Evolutionary conservation across 2,888 invertebrate species (phyloP).

Genomic region (Tipula unca): DNA sequence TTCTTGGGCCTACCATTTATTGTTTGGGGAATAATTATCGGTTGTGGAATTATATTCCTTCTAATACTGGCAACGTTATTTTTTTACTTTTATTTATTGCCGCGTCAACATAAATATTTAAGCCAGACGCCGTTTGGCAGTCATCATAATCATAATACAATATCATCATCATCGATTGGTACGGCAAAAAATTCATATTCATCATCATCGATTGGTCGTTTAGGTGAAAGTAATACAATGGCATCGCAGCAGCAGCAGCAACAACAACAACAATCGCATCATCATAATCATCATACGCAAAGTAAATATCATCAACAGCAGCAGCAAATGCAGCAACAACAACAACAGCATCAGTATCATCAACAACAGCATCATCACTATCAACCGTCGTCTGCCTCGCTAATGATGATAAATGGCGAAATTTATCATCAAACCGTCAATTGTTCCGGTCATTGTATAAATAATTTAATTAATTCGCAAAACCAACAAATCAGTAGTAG

Average conservation of each 20-base stretch:
- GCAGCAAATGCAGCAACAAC: background rate
- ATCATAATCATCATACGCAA: background rate
- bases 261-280: background rate
- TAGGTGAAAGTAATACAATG: slow-evolving; percentile 17
- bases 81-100: slow-evolving; percentile 28
- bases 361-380: background rate
- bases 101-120: slow-evolving; percentile 22
- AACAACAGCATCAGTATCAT: background rate
- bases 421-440: slow-evolving; percentile 18
- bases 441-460: slow-evolving; percentile 18
- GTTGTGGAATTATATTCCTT: slow-evolving; percentile 25
- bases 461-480: background rate
- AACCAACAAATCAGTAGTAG: background rate
- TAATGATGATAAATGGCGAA: slow-evolving; percentile 1
- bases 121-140: slow-evolving; percentile 23
- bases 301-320: slow-evolving; percentile 4
- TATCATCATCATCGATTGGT: slow-evolving; percentile 15
- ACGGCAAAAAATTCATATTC: slow-evolving; percentile 14
- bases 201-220: slow-evolving; percentile 21
- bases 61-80: slow-evolving; percentile 26
- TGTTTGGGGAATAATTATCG: slow-evolving; percentile 27
- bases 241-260: background rate
- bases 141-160: slow-evolving; percentile 25
- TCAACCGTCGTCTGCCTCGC: background rate
- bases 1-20: slow-evolving; percentile 27